Conservation (phyloP, 2,888 invertebrate species). For the Nephrocerus scutellatus region DNA sequence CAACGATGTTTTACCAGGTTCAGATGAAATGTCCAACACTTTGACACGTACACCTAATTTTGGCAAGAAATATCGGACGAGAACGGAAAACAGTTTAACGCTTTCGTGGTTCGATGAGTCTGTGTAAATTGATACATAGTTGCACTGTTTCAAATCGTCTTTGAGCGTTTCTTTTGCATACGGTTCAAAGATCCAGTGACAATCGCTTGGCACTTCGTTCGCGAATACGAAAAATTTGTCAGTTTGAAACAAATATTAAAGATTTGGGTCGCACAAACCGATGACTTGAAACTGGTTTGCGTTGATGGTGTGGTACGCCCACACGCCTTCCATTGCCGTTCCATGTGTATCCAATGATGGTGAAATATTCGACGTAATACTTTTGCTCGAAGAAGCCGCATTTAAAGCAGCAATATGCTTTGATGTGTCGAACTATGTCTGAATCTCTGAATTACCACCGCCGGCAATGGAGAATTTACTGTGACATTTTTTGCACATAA, state of each 20-base stretch:
- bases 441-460: slow-evolving; percentile 6
- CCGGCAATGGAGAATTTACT: slow-evolving; percentile 7
- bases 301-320: slow-evolving; percentile 1
- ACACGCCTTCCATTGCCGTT: slow-evolving; percentile 6
- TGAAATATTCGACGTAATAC: slow-evolving; percentile 11
- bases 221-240: slow-evolving; percentile 14
- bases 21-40: slow-evolving; percentile 1
- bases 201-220: slow-evolving; percentile 13
- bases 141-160: too few relatives aligned
- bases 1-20: background rate
- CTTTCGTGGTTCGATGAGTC: too few relatives aligned
- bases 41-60: slow-evolving; percentile 1
- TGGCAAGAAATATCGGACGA: background rate
- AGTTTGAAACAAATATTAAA: slow-evolving; percentile 13
- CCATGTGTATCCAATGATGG: slow-evolving; percentile 9
- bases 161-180: too few relatives aligned
- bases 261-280: slow-evolving; percentile 11
- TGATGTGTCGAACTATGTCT: slow-evolving; percentile 11
- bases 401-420: slow-evolving; percentile 11
- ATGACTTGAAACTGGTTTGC: slow-evolving; percentile 10
- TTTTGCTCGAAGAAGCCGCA: slow-evolving; percentile 11
- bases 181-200: too few relatives aligned
- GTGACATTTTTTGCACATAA: slow-evolving; percentile 10
- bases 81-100: slow-evolving; percentile 1
- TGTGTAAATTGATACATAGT: too few relatives aligned